These are phyloP conservation scores for Exocentrus adspersus DNA, from an alignment of 2,888 invertebrate species.

Conservation along the genomic window DNA sequence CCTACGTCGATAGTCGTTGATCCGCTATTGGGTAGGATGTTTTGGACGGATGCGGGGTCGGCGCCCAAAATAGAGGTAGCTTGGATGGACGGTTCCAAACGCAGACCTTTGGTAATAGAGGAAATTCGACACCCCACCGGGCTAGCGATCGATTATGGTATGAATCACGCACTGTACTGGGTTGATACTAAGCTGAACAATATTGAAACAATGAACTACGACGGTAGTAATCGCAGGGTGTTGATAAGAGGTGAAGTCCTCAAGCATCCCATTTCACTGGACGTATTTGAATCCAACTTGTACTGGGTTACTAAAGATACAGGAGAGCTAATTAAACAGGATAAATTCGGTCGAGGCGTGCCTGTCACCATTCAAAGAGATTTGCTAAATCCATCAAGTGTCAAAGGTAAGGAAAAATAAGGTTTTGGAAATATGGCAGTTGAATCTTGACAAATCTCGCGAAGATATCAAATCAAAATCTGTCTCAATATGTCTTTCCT, in stretches of 20 bases:
- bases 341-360: constrained; percentile 97
- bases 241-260: constrained; percentile 78
- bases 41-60: constrained; percentile 93
- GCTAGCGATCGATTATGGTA: constrained; percentile 88
- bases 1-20: constrained; percentile 92
- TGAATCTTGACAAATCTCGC: no score
- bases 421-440: no score
- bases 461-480: no score
- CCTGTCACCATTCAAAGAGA: constrained; percentile 84
- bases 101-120: constrained; percentile 83
- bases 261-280: constrained; percentile 85
- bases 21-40: constrained; percentile 85
- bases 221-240: constrained; percentile 80
- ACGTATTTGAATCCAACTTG: constrained; percentile 92
- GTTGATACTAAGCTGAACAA: constrained; percentile 92
- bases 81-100: constrained; percentile 96
- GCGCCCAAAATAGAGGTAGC: constrained; percentile 93
- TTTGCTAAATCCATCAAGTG: constrained; percentile 85
- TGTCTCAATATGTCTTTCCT: no score
- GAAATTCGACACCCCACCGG: constrained; percentile 87
- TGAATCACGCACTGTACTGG: constrained; percentile 94
- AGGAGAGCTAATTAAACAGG: constrained; percentile 88
- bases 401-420: constrained; percentile 71
- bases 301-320: constrained; percentile 94
- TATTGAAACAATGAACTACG: constrained; percentile 85